A percentile compares a stretch with the other conserved stretches of the same genome.
Conservation (phyloP, 1,140 invertebrate genomes). For the Bombus polaris region DNA sequence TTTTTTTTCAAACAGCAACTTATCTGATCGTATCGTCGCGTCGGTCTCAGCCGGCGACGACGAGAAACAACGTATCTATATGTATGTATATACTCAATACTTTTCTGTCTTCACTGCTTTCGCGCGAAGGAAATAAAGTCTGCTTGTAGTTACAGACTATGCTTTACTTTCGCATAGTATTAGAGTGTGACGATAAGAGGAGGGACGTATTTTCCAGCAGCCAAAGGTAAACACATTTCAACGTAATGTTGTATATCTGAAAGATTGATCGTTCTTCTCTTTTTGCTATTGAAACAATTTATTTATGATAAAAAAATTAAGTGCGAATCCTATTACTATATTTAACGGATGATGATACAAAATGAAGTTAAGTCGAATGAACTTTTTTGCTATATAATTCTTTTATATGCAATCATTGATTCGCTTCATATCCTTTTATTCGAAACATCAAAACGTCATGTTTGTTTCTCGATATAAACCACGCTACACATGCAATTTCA, state of each 20-base stretch:
- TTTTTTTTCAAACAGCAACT: not conserved
- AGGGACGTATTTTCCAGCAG: not conserved
- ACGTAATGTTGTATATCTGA: not conserved
- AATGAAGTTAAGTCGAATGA: not conserved
- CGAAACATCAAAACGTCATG: not conserved
- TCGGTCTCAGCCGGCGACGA: not conserved
- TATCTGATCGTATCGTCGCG: conserved; percentile 4
- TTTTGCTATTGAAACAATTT: not conserved
- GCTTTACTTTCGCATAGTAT: not conserved
- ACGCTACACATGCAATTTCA: not conserved
- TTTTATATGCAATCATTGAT: not conserved
- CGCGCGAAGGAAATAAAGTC: not conserved
- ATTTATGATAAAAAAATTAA: not conserved
- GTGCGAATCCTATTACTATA: not conserved
- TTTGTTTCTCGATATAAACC: not conserved
- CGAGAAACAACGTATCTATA: not conserved
- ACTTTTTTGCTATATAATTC: not conserved
- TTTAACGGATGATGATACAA: not conserved
- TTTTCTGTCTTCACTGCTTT: not conserved
- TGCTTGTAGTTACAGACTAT: no score
- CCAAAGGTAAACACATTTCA: not conserved
- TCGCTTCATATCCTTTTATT: not conserved
- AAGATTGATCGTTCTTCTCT: not conserved
- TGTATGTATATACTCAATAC: not conserved
- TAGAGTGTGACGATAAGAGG: not conserved